These are phyloP conservation scores for Rhinogobio ventralis DNA, from an alignment of 2,797 vertebrate species.

Conservation along the genomic window DNA sequence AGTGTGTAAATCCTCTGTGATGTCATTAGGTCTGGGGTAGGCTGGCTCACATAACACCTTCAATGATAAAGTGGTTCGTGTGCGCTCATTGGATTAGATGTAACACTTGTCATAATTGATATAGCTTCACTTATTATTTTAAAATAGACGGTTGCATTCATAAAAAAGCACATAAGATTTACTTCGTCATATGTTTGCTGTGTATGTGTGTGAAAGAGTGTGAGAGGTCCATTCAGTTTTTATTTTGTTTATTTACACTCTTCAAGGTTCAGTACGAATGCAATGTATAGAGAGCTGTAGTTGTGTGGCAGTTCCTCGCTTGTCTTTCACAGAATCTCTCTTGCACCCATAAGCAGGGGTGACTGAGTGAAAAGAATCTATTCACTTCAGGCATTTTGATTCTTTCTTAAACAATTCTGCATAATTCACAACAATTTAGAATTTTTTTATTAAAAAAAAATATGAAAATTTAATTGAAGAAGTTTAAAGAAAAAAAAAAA, in stretches of 20 bases:
- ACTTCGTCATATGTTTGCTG: neutral
- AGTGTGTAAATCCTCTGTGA: neutral
- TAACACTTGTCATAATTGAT: constrained; percentile 4
- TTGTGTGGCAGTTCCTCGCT: neutral
- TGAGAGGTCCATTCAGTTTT: neutral
- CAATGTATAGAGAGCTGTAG: neutral
- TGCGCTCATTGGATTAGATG: constrained; percentile 12
- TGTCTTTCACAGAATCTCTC: neutral
- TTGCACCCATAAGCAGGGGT: neutral
- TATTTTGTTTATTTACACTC: neutral
- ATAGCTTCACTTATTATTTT: neutral
- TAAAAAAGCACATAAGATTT: neutral
- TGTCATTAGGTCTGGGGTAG: neutral
- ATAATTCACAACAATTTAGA: neutral
- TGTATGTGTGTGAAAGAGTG: neutral
- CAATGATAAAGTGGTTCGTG: neutral
- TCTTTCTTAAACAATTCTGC: neutral
- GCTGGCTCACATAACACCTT: neutral
- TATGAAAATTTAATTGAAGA: neutral
- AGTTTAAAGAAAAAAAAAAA: no score
- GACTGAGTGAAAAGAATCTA: neutral
- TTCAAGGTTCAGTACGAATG: neutral
- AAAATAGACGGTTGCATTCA: neutral
- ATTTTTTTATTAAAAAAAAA: neutral
- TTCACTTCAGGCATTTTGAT: neutral